Evolutionary conservation across 2,888 invertebrate species (phyloP).

Genomic region (Phorcus lineatus): DNA sequence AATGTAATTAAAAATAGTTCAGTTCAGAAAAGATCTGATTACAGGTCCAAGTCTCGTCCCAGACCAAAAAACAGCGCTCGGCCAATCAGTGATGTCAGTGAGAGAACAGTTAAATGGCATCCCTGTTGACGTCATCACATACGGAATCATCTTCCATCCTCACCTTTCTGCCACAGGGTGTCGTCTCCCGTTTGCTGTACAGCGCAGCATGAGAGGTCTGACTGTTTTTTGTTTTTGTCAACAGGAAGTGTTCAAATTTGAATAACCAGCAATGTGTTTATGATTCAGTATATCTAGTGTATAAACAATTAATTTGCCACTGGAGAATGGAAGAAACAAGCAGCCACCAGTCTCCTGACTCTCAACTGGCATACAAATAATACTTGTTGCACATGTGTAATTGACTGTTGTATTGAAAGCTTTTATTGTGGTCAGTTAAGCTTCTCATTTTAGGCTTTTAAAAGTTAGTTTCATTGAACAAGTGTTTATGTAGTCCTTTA

Average conservation of each 20-base stretch:
- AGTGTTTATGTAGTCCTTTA: too few relatives aligned
- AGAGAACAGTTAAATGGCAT: conserved; percentile 54
- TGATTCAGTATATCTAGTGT: neutral
- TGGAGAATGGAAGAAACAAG: too few relatives aligned
- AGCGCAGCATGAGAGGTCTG: conserved; percentile 66
- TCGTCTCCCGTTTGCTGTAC: conserved; percentile 58
- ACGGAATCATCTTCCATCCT: conserved; percentile 66
- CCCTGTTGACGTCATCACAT: conserved; percentile 63
- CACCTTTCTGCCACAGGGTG: conserved; percentile 61
- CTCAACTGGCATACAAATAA: too few relatives aligned
- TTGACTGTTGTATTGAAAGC: too few relatives aligned
- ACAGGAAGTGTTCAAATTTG: neutral
- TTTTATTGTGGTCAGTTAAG: too few relatives aligned
- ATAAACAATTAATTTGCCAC: neutral
- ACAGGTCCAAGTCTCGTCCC: conserved; percentile 54
- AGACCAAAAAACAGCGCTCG: conserved; percentile 47
- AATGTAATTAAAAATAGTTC: too few relatives aligned
- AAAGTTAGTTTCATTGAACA: too few relatives aligned
- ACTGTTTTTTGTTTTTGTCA: neutral
- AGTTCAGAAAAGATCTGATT: neutral
- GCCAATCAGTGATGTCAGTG: conserved; percentile 56
- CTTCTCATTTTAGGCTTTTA: too few relatives aligned
- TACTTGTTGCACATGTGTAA: too few relatives aligned
- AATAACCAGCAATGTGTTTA: neutral
- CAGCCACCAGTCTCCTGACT: too few relatives aligned